phyloP scores from a whole-genome alignment of 1,140 invertebrate genomes.

The Watersipora subatra region DNA sequence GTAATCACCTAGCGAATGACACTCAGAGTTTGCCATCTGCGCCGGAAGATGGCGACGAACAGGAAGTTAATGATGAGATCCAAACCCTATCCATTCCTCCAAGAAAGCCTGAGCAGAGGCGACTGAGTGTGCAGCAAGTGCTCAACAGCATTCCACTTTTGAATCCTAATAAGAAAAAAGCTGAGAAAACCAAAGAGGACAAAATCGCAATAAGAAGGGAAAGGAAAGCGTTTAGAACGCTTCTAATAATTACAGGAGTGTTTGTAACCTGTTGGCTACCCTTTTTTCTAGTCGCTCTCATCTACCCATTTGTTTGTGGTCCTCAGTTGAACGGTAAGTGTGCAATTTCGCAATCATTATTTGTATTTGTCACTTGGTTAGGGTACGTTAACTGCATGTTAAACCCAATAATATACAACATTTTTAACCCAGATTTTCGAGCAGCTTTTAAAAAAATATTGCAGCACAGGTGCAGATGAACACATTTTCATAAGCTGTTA shows the following conservation, averaged over 20 bases:
- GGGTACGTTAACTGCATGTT: constrained; percentile 84
- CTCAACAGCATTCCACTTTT: too few relatives aligned
- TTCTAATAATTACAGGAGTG: constrained; percentile 41
- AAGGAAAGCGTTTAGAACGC: constrained; percentile 40
- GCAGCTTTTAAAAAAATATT: constrained; percentile 72
- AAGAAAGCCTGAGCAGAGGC: too few relatives aligned
- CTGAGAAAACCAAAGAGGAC: constrained; percentile 14
- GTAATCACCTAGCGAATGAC: too few relatives aligned
- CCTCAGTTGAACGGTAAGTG: too few relatives aligned
- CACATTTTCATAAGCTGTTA: too few relatives aligned
- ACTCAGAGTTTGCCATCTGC: too few relatives aligned
- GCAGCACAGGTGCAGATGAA: too few relatives aligned
- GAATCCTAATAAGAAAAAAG: constrained; percentile 13
- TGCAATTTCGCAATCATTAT: constrained; percentile 17
- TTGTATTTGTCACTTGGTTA: constrained; percentile 35
- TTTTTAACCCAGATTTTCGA: constrained; percentile 92
- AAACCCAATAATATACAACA: constrained; percentile 92
- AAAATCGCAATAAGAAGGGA: constrained; percentile 42
- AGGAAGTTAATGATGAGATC: too few relatives aligned
- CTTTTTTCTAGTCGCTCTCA: constrained; percentile 36
- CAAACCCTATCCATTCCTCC: too few relatives aligned
- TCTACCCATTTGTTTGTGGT: constrained; percentile 24
- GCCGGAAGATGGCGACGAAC: too few relatives aligned
- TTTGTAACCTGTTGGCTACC: constrained; percentile 40
- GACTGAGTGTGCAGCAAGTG: too few relatives aligned